Base-by-base conservation (phyloP, 1,140 invertebrate species). In the Dermatophagoides farinae region DNA sequence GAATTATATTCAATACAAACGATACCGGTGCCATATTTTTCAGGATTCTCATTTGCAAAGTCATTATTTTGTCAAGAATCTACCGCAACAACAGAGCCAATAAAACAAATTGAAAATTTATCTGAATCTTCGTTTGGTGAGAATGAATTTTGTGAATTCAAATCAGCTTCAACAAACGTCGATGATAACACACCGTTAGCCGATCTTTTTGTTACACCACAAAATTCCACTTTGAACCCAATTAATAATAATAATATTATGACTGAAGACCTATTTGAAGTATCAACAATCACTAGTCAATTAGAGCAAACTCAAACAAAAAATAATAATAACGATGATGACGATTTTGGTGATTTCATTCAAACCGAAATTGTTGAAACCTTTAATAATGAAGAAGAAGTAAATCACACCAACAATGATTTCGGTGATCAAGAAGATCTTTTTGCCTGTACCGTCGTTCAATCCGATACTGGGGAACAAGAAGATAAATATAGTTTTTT, bases 301-400 rank as follows among this genome's bases (percentile, higher is more conserved):
- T n/a, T n/a, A 51, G 12, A 20, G 11, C 22, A 12, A 18, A 25
- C n/a, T 1, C 12, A 51, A 20, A 22, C 12, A 51, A 14, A 51
- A 1, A 18, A 63, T 31, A 31, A 40, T 31, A 66, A 70, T 49
- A 66, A 68, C 62, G 68, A 68, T 50, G 70, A 71, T 57, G 78
- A 80, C 65, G 77, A 79, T 23, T 80, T 78, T 68, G 75, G 75
- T 12, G 78, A 80, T 54, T 80, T 79, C 64, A 77, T 78, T 65
- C 77, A 76, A 62, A 77, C 77, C 41, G 69, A 71, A 6, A 23
- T 38, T 22, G 64, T 20, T 25, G 51, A 53, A 53, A 53, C 12
- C 6, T 16, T 20, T n/a, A 53, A n/a, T n/a, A n/a, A n/a, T 16
- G 23, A 5, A 11, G 12, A 25, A 1, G 51, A n/a, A 16, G 16